phyloP scores from a whole-genome alignment of 2,888 invertebrate species.

The Tetropium fuscum region DNA sequence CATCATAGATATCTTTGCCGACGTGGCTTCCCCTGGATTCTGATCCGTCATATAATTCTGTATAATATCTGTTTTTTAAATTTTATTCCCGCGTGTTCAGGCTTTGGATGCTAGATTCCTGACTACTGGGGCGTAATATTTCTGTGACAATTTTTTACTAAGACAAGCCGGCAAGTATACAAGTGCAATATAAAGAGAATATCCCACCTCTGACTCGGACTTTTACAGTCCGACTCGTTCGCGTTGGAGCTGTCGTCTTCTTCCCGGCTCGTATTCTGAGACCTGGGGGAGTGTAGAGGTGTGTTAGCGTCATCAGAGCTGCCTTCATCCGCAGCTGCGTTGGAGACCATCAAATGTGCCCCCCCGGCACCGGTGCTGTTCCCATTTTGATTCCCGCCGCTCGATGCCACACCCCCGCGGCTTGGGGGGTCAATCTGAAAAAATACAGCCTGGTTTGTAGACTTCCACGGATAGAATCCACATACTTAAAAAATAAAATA shows the following conservation, averaged over 20 bases:
- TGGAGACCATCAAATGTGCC: slow-evolving; percentile 46
- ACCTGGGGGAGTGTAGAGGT: slow-evolving; percentile 68
- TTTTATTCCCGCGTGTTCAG: too few relatives aligned
- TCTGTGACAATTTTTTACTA: not conserved
- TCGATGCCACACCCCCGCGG: slow-evolving; percentile 41
- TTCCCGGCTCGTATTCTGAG: slow-evolving; percentile 70
- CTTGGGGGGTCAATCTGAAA: slow-evolving; percentile 49
- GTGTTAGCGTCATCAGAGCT: slow-evolving; percentile 64
- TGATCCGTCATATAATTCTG: too few relatives aligned
- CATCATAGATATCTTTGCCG: too few relatives aligned
- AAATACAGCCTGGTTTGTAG: too few relatives aligned
- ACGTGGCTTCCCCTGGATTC: too few relatives aligned
- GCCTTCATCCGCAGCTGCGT: slow-evolving; percentile 52
- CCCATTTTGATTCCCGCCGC: slow-evolving; percentile 36
- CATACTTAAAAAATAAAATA: too few relatives aligned
- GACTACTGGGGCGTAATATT: not conserved
- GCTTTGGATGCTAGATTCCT: not conserved
- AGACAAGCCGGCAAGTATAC: not conserved
- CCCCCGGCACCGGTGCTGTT: slow-evolving; percentile 39
- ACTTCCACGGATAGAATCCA: too few relatives aligned
- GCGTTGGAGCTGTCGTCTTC: slow-evolving; percentile 79
- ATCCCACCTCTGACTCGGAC: slow-evolving; percentile 75
- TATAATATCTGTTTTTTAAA: too few relatives aligned
- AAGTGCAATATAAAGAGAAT: not conserved
- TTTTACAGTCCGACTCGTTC: slow-evolving; percentile 77